Evolutionary conservation across 2,797 vertebrate species (phyloP).

Genomic region (Girardinus metallicus): DNA sequence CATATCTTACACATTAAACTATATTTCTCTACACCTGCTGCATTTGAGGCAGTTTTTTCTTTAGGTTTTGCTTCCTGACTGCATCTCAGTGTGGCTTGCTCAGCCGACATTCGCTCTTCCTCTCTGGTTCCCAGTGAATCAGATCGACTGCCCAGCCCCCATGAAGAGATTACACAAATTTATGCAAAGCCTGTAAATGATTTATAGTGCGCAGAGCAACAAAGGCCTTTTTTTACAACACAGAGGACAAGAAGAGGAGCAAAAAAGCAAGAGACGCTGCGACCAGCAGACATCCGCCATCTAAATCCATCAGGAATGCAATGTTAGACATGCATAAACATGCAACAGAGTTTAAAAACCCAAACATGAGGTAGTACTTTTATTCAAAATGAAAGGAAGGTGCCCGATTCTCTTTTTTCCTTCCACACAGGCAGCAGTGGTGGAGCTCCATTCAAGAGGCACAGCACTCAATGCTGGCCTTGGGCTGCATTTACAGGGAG

Average conservation of each 20-base stretch:
- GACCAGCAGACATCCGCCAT: constrained; percentile 49
- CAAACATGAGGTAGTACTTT: constrained; percentile 24
- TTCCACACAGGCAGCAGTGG: background rate
- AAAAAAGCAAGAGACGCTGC: constrained; percentile 42
- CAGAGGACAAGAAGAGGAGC: constrained; percentile 47
- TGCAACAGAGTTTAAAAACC: constrained; percentile 19
- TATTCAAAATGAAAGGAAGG: constrained; percentile 30
- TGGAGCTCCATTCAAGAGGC: constrained; percentile 49
- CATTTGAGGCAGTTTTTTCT: constrained; percentile 11
- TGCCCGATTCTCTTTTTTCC: constrained; percentile 6
- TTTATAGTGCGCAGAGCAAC: constrained; percentile 79
- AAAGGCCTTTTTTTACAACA: constrained; percentile 70
- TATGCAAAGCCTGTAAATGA: constrained; percentile 83
- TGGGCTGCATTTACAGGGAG: constrained; percentile 65
- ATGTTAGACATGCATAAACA: constrained; percentile 17
- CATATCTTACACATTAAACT: background rate
- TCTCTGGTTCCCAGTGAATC: constrained; percentile 63
- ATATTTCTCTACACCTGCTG: constrained; percentile 37
- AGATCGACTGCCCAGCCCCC: constrained; percentile 68
- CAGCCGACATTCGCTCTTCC: constrained; percentile 37
- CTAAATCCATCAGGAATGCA: constrained; percentile 23
- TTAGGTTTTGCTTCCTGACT: constrained; percentile 13
- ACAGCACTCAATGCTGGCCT: constrained; percentile 63
- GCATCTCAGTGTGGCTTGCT: constrained; percentile 31
- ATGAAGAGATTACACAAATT: constrained; percentile 80